Evolutionary conservation across 2,888 invertebrate species (phyloP).

Genomic region (Cephus rjabovi): DNA sequence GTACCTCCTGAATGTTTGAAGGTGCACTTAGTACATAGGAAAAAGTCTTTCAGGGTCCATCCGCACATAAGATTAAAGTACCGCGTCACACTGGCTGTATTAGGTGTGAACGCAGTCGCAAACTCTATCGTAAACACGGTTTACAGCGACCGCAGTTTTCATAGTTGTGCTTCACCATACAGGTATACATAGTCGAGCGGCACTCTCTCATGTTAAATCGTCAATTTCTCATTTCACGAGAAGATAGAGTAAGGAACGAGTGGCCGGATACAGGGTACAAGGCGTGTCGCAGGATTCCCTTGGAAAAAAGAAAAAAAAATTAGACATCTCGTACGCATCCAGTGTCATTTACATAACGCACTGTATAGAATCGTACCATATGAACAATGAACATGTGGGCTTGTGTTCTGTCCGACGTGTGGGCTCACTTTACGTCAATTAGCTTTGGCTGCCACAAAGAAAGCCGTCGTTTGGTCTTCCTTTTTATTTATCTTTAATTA

Average conservation of each 20-base stretch:
- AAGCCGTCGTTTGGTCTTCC: background rate
- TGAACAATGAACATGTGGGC: conserved; percentile 12
- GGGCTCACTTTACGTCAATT: conserved; percentile 18
- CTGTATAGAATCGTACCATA: background rate
- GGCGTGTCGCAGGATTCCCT: background rate
- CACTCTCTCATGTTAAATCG: background rate
- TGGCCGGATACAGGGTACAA: background rate
- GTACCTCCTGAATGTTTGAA: background rate
- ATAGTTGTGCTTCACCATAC: background rate
- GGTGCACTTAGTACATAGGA: background rate
- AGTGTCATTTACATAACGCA: background rate
- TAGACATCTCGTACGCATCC: background rate
- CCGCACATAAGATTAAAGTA: background rate
- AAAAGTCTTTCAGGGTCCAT: background rate
- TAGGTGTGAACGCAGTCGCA: background rate
- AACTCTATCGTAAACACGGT: background rate
- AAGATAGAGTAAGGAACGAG: background rate
- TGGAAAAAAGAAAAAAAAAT: background rate
- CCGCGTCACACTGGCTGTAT: background rate
- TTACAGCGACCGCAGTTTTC: background rate
- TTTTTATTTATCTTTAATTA: background rate
- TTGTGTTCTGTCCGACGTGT: background rate
- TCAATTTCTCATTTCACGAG: background rate
- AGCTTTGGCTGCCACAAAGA: conserved; percentile 3
- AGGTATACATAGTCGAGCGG: background rate